These are phyloP conservation scores for Mastomys natalensis DNA, from an alignment of 2,113 vertebrate species.

Conservation along the genomic window DNA sequence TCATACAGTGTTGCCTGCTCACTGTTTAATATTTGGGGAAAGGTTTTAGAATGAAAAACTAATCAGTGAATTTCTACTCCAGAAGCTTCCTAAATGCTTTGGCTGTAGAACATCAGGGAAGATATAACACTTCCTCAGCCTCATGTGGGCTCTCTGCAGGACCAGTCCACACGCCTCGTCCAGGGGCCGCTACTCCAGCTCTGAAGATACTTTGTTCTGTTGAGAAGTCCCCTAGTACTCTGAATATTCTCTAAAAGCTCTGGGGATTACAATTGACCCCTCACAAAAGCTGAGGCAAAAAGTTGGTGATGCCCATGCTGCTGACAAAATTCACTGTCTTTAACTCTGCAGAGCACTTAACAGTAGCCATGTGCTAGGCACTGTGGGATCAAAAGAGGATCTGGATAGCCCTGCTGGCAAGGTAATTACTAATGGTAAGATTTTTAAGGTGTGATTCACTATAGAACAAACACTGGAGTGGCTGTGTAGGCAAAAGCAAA, in stretches of 20 bases:
- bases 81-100: not conserved
- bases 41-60: not conserved
- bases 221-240: not conserved
- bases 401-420: not conserved
- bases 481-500: not conserved
- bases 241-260: not conserved
- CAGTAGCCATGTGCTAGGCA: not conserved
- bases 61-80: not conserved
- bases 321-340: not conserved
- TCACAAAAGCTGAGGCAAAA: not conserved
- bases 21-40: not conserved
- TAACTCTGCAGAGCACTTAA: not conserved
- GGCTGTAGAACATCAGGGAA: not conserved
- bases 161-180: not conserved
- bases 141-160: no score
- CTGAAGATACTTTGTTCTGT: not conserved
- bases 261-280: not conserved
- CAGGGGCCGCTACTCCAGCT: not conserved
- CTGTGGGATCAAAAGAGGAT: not conserved
- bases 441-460: not conserved
- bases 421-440: not conserved
- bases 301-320: accelerated
- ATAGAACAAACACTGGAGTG: not conserved
- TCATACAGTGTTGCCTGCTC: not conserved
- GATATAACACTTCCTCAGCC: not conserved